phyloP scores from a whole-genome alignment of 2,797 vertebrate genomes.

The Vipera ursinii region DNA sequence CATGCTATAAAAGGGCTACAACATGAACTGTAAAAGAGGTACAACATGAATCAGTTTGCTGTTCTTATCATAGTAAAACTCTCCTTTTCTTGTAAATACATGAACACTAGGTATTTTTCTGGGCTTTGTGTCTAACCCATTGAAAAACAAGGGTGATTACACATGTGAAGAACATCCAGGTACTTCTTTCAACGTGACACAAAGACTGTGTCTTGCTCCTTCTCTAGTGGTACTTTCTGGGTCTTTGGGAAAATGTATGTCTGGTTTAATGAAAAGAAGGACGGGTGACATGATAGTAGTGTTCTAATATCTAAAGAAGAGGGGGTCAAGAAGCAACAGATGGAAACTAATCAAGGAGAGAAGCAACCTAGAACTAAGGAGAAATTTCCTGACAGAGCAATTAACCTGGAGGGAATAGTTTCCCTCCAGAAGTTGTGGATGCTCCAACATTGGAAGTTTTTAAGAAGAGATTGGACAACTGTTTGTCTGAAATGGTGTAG shows the following conservation, averaged over 20 bases:
- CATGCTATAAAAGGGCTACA: background rate
- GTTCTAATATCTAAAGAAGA: background rate
- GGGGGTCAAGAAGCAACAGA: background rate
- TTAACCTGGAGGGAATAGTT: background rate
- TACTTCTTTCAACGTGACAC: background rate
- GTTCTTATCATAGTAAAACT: background rate
- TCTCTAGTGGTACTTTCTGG: too few species aligned
- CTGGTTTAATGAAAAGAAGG: background rate
- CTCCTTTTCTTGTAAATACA: background rate
- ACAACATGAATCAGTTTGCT: background rate
- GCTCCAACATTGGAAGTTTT: background rate
- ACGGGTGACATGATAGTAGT: background rate
- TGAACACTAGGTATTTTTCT: background rate
- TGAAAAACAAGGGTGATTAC: background rate
- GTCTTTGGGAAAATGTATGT: background rate
- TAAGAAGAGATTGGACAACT: background rate
- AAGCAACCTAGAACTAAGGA: background rate
- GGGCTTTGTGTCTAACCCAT: background rate
- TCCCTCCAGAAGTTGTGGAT: background rate
- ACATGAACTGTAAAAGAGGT: background rate
- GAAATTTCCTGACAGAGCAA: background rate
- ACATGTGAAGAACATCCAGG: background rate
- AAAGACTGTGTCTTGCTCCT: background rate
- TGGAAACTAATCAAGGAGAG: background rate
- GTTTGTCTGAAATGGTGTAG: background rate